Evolutionary conservation across 2,888 invertebrate genomes (phyloP).

Genomic region (Andrena chrysosceles): DNA sequence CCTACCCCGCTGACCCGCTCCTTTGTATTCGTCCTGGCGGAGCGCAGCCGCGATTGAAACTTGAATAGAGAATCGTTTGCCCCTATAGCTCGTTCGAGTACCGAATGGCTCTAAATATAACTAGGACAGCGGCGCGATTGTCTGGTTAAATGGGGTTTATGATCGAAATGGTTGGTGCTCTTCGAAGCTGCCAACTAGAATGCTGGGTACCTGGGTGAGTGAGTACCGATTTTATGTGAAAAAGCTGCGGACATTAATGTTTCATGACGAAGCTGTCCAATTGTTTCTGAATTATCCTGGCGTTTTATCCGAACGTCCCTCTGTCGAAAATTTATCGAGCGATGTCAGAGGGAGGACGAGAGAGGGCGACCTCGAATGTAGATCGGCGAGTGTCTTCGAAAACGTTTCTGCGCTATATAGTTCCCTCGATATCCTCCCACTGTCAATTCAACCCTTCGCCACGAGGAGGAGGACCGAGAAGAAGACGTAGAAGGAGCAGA

Average conservation of each 20-base stretch:
- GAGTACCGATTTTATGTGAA: not conserved
- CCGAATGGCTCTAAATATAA: not conserved
- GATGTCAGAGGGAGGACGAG: conserved; percentile 65
- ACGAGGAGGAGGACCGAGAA: not conserved
- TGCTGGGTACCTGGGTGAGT: too few relatives aligned
- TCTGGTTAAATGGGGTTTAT: not conserved
- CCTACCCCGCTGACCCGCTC: conserved; percentile 14
- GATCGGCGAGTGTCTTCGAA: conserved; percentile 61
- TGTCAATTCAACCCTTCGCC: conserved; percentile 39
- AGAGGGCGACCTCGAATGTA: conserved; percentile 44
- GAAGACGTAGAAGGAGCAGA: conserved; percentile 12
- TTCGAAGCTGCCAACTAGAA: not conserved
- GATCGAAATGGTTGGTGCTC: not conserved
- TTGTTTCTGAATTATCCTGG: conserved; percentile 77
- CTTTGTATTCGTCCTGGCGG: not conserved
- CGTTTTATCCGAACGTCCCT: conserved; percentile 40
- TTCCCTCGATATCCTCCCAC: conserved; percentile 27
- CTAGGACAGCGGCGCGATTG: not conserved
- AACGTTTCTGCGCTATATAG: conserved; percentile 31
- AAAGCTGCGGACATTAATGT: conserved; percentile 33
- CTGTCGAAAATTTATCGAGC: conserved; percentile 75
- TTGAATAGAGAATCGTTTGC: not conserved
- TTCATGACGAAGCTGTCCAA: conserved; percentile 75
- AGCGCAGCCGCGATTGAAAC: not conserved
- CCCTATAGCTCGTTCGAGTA: not conserved